phyloP scores from a whole-genome alignment of 2,888 invertebrate genomes.

The Cataglyphis rosenhaueri region DNA sequence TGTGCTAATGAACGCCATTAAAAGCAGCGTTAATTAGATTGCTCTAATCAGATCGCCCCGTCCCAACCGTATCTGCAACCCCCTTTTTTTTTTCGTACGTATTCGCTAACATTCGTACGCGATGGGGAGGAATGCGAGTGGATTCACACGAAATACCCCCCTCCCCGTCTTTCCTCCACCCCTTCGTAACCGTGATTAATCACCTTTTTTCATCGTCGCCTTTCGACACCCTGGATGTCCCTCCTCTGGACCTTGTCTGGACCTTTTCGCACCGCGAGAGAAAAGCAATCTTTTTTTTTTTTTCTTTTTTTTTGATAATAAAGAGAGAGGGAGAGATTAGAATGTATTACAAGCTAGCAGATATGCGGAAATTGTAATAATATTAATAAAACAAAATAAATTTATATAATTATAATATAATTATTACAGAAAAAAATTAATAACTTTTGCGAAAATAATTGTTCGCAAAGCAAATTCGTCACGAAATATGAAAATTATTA shows the following conservation, averaged over 20 bases:
- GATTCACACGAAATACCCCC: slow-evolving; percentile 71
- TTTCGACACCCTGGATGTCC: background rate
- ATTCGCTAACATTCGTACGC: slow-evolving; percentile 76
- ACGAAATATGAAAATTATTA: background rate
- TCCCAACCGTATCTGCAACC: slow-evolving; percentile 79
- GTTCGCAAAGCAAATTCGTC: background rate
- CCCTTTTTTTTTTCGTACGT: slow-evolving; percentile 70
- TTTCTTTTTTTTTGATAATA: background rate
- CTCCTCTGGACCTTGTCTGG: background rate
- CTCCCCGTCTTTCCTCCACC: background rate
- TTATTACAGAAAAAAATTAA: background rate
- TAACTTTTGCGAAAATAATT: background rate
- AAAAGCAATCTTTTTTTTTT: background rate
- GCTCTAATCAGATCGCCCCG: slow-evolving; percentile 85
- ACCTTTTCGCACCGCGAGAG: background rate
- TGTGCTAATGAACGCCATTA: slow-evolving; percentile 86
- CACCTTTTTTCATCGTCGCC: slow-evolving; percentile 59
- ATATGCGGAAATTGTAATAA: background rate
- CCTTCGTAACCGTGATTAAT: slow-evolving; percentile 67
- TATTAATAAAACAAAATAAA: no score
- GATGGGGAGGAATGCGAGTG: slow-evolving; percentile 75
- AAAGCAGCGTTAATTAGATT: slow-evolving; percentile 86
- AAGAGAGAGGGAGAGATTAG: slow-evolving; percentile 1
- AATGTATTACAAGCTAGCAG: background rate
- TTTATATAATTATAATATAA: background rate